phyloP scores from a whole-genome alignment of 2,797 vertebrate genomes.

The Malurus leucopterus region DNA sequence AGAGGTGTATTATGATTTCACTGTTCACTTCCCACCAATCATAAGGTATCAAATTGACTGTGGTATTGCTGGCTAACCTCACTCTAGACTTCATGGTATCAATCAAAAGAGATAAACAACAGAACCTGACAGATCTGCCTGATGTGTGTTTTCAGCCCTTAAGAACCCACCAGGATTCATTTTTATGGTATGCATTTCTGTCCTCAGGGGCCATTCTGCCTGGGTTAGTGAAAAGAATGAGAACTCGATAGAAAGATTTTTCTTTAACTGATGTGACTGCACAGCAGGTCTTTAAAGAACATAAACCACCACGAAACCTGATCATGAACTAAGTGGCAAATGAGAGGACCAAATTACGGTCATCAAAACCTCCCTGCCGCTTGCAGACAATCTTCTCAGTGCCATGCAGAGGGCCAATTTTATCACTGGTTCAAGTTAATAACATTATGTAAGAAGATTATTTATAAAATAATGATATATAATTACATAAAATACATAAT shows the following conservation, averaged over 20 bases:
- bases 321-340: constrained; percentile 26
- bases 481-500: background rate
- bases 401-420: background rate
- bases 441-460: background rate
- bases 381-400: background rate
- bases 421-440: background rate
- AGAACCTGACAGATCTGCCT: constrained; percentile 25
- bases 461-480: background rate
- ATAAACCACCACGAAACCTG: constrained; percentile 10
- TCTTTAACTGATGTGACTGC: constrained; percentile 26
- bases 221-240: constrained; percentile 15
- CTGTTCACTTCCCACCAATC: constrained; percentile 57
- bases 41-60: constrained; percentile 52
- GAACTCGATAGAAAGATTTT: background rate
- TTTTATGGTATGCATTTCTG: constrained; percentile 27
- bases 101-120: constrained; percentile 50
- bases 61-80: constrained; percentile 46
- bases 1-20: constrained; percentile 61
- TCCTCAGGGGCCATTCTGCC: background rate
- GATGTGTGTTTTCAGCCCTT: constrained; percentile 11
- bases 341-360: background rate
- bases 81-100: constrained; percentile 43
- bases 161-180: constrained; percentile 10
- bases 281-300: constrained; percentile 26
- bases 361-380: background rate